phyloP scores from a whole-genome alignment of 2,113 vertebrate genomes.

The Saccopteryx bilineata region DNA sequence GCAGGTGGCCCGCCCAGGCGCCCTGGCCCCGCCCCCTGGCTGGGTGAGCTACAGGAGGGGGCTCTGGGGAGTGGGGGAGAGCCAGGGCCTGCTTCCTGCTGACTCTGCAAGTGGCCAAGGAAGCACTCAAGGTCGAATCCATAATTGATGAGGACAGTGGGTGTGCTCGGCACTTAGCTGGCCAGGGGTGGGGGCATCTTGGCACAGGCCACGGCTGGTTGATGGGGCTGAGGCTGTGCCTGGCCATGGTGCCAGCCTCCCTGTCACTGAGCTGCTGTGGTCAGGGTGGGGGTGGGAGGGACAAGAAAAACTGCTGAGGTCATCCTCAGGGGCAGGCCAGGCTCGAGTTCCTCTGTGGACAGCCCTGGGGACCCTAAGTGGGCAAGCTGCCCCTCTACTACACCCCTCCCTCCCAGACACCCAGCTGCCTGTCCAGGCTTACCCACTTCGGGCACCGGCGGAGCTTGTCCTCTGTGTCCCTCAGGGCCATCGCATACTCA shows the following conservation, averaged over 20 bases:
- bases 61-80: neutral
- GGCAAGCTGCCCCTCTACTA: neutral
- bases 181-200: neutral
- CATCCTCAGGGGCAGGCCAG: neutral
- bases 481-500: constrained; percentile 96
- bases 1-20: neutral
- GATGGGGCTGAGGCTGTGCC: neutral
- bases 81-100: constrained; percentile 69
- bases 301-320: neutral
- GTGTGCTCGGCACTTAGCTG: constrained; percentile 60
- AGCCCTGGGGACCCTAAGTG: neutral
- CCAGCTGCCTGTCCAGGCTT: constrained; percentile 32
- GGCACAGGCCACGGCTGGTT: neutral
- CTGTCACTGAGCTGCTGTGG: neutral
- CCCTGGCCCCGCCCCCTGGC: neutral
- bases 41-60: neutral
- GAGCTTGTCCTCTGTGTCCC: constrained; percentile 98
- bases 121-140: constrained; percentile 70
- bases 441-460: constrained; percentile 94
- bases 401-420: neutral
- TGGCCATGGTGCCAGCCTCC: neutral
- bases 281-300: neutral
- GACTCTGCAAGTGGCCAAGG: constrained; percentile 43
- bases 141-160: constrained; percentile 77
- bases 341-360: neutral